Base-by-base conservation (phyloP, 2,113 vertebrate genomes). In the Beaufortia kweichowensis region DNA sequence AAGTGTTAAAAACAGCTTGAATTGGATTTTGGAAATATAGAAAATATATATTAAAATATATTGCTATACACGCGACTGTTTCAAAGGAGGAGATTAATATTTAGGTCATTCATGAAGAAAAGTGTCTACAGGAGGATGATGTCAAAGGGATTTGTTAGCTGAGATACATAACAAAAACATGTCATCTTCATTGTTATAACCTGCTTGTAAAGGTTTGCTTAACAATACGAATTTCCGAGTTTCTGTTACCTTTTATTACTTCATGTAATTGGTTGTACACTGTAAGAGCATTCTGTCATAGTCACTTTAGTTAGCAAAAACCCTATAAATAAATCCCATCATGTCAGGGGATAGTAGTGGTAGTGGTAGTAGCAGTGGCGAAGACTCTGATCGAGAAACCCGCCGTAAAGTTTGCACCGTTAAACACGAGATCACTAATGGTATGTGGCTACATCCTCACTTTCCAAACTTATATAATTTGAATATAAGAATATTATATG, bases 341-440 rank as follows among this genome's bases (percentile, higher is more conserved):
- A 93, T 93, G 92, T 79, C 92, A 64, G 90, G 91, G 72, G 88
- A 93, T 85, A 65, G 86, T n/a, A 91, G 90, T 24, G 87, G 83
- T n/a, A 91, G 90, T 24, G 89, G 86, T n/a, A 91, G 90, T 24
- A 87, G 83, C 17, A 91, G 90, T 24, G 89, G 91, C 6, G 91
- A 92, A 81, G 91, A 92, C 78, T 91, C 90, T 19, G 91, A 92
- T 75, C 59, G 86, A 8, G 86, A 89, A 83, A 77, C 84, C 31
- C 81, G 86, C 76, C 86, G 88, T 67, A 88, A 82, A 78, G 85
- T 84, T 78, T 89, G 87, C 17, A 93, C 91, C 28, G 90, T 93
- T 85, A 90, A 92, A 86, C 92, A 89, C 75, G 86, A 91, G 17
- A 92, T 93, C 83, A 93, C 92, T 21, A 92, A 91, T 83, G 92